Base-by-base conservation (phyloP, 2,888 invertebrate genomes). In the Rhogogaster chlorosoma region DNA sequence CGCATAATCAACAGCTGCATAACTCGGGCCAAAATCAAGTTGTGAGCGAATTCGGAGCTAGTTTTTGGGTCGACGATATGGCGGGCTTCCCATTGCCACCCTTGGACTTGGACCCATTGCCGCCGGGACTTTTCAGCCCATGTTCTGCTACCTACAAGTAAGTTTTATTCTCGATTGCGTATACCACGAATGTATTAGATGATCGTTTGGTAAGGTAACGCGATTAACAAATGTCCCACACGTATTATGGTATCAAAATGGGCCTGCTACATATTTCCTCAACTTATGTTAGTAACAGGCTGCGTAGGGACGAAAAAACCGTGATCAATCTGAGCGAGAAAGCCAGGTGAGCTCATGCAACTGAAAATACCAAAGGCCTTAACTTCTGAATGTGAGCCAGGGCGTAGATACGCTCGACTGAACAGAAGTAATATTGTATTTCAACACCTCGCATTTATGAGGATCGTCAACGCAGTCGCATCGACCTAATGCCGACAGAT, bases 51-150 rank as follows among this genome's bases (percentile, higher is more conserved):
- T 93, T 93, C 88, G 94, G 94, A 89, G 94, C 92, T 83, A 94
- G 94, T 88, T 95, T 94, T 89, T 96, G 96, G 96, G 94, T 95
- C 90, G 97, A 97, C 94, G 97, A 97, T 93, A 97, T 97, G 96
- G 97, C 97, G 84, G 97, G 97, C 57, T 98, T 98, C 94, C 96
- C 97, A 0, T 93, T 98, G 89, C 97, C 98, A 36, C 95, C 97
- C 0, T 94, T 98, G 89, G 98, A 98, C 92, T 94, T 98, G 92
- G 98, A 98, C 91, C 98, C 98, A 9, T 93, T 98, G 88, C 97
- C 98, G 0, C 95, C 98, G 84, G 98, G 98, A 90, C 97, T 98
- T 2, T 98, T 98, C 93, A 97, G 97, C 78, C 97, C 98, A 0
- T 97, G 97, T 92, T 95, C 97, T 85, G 96, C 96, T 86, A 94